Base-by-base conservation (phyloP, 2,113 vertebrate genomes). In the Psilopsiagon aurifrons region DNA sequence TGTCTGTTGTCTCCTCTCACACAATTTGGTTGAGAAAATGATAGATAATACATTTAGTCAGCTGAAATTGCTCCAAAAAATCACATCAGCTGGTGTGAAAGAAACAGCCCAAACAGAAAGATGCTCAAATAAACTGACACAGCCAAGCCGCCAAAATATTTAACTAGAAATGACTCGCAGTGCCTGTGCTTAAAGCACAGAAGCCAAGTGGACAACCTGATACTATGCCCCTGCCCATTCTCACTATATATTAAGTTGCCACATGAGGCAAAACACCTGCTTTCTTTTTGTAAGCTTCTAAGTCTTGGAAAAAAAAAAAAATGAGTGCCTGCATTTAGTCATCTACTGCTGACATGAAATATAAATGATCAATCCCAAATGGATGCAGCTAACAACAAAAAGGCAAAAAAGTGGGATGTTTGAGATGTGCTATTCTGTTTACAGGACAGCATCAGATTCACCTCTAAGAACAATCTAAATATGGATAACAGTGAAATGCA, bases 41-140 rank as follows among this genome's bases (percentile, higher is more conserved):
- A 95, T 46, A 78, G 28, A 95, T 46, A 78, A 84, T 89, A 84
- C 29, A 60, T 64, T 77, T 84, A 91, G 66, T 69, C 71, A 80
- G 62, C 10, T 95, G 85, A 92, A 95, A 93, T 47, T 29, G n/a
- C 71, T 96, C 71, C 75, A 90, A 79, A 89, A 94, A 88, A 71
- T 86, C 59, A 74, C 86, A 90, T 93, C 41, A 67, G 74, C 46
- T 83, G 51, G 74, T 91, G 92, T 75, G 94, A 95, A 95, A 67
- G 41, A 80, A 93, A 85, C 74, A 81, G 83, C 43, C 39, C 69
- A 92, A 94, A 92, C 67, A 92, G 54, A 95, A 93, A 74, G 63
- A 90, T 57, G 75, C 75, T 95, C 74, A 93, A 79, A 94, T 75
- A 81, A 93, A 71, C 64, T 64, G 94, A 75, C 80, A 64, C 25